Evolutionary conservation across 1,140 invertebrate genomes (phyloP), one percentile per base, ranked within the genome.

Genomic region (Camponotus pennsylvanicus): DNA sequence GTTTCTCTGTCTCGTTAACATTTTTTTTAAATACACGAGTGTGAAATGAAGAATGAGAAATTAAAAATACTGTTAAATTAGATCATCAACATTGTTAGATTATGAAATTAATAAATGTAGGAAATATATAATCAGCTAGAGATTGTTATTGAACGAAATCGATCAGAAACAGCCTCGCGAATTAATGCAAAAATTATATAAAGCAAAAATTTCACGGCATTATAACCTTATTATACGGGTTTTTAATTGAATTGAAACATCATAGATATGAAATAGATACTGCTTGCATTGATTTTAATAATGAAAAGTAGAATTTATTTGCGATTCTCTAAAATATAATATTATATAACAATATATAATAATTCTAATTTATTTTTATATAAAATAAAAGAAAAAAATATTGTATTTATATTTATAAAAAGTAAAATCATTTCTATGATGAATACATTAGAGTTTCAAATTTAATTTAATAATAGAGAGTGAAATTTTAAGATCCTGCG

Each of bases 211-310:
- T 61, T 83, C 55, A 83, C 40, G 55, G n/a, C 13, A 59, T 57
- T 32, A 32, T 27, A 73, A 55, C 69, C 15, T 79, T 55, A 27
- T 21, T 49, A 79, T 13, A 11, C 27, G 15, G 27, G 7, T 5
- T 59, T 73, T 59, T 70, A 37, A 63, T 57, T 37, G 21, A 9
- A 40, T 69, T 69, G 1, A 40, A 34, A 40, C 8, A 49, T 70
- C 21, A 18, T 9, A 57, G 5, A 6, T 59, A 27, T 75, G 52
- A 0, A 32, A 59, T 76, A 76, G n/a, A 40, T 40, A 75, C 15
- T 40, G n/a, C 15, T 49, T 82, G 15, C 7, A 71, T 57, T 57
- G 11, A 83, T 80, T 71, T 57, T 80, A 37, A 49, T 76, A 76
- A 59, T 6, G 27, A 27, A 0, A 2, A n/a, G 42, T 55, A 34